Base-by-base conservation (phyloP, 2,113 vertebrate genomes). In the Geococcyx californianus region DNA sequence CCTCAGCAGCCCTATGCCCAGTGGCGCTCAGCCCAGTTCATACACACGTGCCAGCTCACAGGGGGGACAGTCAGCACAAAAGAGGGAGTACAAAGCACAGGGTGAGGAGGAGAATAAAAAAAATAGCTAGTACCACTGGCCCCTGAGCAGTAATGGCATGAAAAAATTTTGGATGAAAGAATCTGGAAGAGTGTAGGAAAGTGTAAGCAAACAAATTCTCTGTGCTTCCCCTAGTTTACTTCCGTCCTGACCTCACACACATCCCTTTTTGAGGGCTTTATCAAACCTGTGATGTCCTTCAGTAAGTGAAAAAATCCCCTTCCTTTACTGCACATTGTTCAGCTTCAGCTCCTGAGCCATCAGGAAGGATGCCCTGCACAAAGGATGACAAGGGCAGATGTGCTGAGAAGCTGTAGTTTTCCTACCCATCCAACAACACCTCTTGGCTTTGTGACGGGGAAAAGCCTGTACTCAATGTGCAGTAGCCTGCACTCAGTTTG, bases 81-180 rank as follows among this genome's bases (percentile, higher is more conserved):
- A 89, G 33, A 24, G 16, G 26, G n/a, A 84, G 38, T 17, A 77
- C 49, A 79, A 90, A 93, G 60, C 28, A 36, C 7, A n/a, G 49
- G 17, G 31, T 13, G 9, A 90, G 15, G 11, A 87, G 9, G 5
- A 72, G 49, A 74, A n/a, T n/a, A n/a, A 7, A 23, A 47, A 62
- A 59, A 36, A 14, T 2, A 77, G 24, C 21, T 0, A 0, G 29
- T 58, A 67, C 60, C 75, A 63, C 13, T 6, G 0, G 0, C 11
- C n/a, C 45, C 36, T 59, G 38, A 63, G 21, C 17, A 66, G 54
- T 42, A 77, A 82, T 0, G 3, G 33, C 4, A 6, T 55, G 49
- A 82, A 58, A 11, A 11, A 12, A 84, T 94, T 91, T 90, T 63
- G 69, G 26, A 87, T 59, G 14, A 84, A 29, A 80, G 29, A 19